Percentiles rank a stretch among this genome's conserved stretches.
These are phyloP conservation scores for Lathamus discolor DNA, from an alignment of 2,113 vertebrate species.

Conservation along the genomic window DNA sequence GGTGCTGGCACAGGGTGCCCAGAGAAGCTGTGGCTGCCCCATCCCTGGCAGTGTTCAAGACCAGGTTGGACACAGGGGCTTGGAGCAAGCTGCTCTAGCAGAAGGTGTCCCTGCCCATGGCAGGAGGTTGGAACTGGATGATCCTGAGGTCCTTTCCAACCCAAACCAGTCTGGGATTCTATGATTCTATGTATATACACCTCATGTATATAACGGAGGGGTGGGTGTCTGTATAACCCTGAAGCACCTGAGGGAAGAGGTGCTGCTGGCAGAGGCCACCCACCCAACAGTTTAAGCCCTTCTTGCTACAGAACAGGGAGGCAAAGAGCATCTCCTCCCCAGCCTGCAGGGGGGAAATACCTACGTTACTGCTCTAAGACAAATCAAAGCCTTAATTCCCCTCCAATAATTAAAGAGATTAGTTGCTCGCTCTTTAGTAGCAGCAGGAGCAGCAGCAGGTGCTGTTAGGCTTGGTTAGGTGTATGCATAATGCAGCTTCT, in stretches of 20 bases:
- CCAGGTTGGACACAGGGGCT: background rate
- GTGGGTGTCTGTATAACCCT: background rate
- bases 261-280: accelerated
- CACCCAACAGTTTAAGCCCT: background rate
- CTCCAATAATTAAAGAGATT: constrained; percentile 51
- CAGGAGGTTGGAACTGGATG: background rate
- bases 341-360: background rate
- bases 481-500: background rate
- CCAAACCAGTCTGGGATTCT: background rate
- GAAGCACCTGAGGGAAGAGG: no score
- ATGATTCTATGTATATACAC: background rate
- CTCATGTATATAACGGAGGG: accelerated
- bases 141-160: background rate
- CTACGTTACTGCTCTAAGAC: background rate
- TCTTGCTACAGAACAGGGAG: background rate
- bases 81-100: background rate
- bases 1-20: no score
- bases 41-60: no score
- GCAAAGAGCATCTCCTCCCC: background rate
- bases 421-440: constrained; percentile 23
- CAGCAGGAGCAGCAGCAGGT: constrained; percentile 48
- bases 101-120: background rate
- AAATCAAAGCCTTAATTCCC: constrained; percentile 46
- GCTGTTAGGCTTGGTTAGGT: background rate
- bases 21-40: no score